Evolutionary conservation across 2,113 vertebrate species (phyloP), one percentile per base, ranked within the genome.

Genomic region (Xiphophorus couchianus): DNA sequence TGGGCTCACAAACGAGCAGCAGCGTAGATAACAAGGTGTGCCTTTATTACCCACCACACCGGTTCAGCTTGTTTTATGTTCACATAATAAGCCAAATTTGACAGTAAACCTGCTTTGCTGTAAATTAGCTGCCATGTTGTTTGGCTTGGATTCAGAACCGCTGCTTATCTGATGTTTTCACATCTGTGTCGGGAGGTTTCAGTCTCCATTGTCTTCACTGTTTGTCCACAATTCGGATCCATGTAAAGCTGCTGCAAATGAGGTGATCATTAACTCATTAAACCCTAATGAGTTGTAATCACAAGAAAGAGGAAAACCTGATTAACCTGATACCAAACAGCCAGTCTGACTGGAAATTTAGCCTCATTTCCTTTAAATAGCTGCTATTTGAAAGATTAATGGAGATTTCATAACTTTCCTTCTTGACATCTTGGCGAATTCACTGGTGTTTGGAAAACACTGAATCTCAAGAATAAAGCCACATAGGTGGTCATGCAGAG

Each of bases 201-300:
- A 28, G 12, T 27, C 37, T 63, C 31, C 28, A 30, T 12, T 29
- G 39, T 30, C 17, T 58, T 58, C 31, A 29, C 11, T n/a, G 5
- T 1, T 64, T 73, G 8, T 4, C 39, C 39, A 31, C 42, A 35
- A 4, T 44, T 73, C 61, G 31, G 71, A 13, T n/a, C 11, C 11
- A n/a, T 73, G 25, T 22, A 35, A 42, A 64, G 13, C 62, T 15
- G 17, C 22, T 33, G 39, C 29, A 73, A 74, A 58, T 25, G 42
- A 64, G 42, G 62, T 33, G 12, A 63, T 64, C n/a, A 51, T 33
- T 51, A 64, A 64, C 17, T 64, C 29, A 73, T 64, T 30, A 51
- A 64, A n/a, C 8, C 28, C n/a, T 27, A 58, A 39, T 28, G 7
- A 9, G 48, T 58, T 28, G 44, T 48, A 9, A 63, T 17, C 64